These are phyloP conservation scores for Cnemophilus loriae DNA, from an alignment of 2,113 vertebrate species.

Conservation along the genomic window DNA sequence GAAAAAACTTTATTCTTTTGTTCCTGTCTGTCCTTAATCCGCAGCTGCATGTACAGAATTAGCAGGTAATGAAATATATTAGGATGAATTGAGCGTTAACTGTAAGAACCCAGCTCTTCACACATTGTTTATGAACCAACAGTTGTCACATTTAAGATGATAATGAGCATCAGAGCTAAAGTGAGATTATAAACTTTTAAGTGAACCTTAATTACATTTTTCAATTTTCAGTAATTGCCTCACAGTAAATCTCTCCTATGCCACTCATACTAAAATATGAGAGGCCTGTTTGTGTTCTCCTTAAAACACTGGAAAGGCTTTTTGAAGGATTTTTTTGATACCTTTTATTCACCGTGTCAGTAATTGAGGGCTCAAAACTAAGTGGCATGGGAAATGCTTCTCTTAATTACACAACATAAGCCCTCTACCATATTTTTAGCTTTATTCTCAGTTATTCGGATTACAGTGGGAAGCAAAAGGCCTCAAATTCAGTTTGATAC, in stretches of 20 bases:
- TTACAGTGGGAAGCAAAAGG: neutral
- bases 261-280: neutral
- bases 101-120: neutral
- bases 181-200: constrained; percentile 40
- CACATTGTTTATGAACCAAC: neutral
- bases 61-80: neutral
- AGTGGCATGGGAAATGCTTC: neutral
- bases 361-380: neutral
- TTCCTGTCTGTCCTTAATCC: neutral
- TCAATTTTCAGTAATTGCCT: constrained; percentile 10
- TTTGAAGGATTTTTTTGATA: constrained; percentile 17
- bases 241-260: constrained; percentile 8
- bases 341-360: neutral
- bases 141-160: neutral
- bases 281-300: neutral
- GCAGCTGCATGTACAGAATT: neutral
- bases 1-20: neutral
- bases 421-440: neutral
- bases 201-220: constrained; percentile 37
- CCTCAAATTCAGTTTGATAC: neutral
- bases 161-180: neutral
- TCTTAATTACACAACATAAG: neutral
- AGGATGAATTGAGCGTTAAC: neutral
- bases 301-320: neutral
- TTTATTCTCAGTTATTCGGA: neutral